Base-by-base conservation (phyloP, 1,140 invertebrate species). In the Musca domestica region DNA sequence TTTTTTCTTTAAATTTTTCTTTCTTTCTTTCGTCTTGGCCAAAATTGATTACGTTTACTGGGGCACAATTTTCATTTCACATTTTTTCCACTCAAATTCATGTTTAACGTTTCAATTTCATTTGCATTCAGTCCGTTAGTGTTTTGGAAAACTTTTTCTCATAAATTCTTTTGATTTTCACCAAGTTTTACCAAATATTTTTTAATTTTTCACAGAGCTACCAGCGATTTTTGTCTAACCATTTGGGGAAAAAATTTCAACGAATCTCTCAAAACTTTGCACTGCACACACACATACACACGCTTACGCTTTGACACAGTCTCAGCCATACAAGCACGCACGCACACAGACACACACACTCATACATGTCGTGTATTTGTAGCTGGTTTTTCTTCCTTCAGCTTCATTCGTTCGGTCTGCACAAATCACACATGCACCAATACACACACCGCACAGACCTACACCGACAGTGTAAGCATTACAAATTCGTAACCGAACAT, bases 221-320 rank as follows among this genome's bases (percentile, higher is more conserved):
- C 34, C 64, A 67, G 47, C 70, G 70, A 69, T 67, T 71, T 71
- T 19, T 54, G 67, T 69, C 70, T 71, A 71, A 66, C 70, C 64
- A 67, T 71, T 71, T 56, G 67, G 67, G 65, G 64, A 67, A 69
- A 61, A 71, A 71, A 71, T 69, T 41, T 71, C 70, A 71, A 71
- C 70, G 67, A 71, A 71, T 67, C 70, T 67, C 67, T 41, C 34
- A 41, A 41, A 41, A 41, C 34, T 41, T 41, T 41, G 34, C 34
- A 41, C 34, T 41, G 34, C 34, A 41, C 34, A 41, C 34, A 2
- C 10, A 41, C 34, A 41, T 10, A 41, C 34, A 41, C 10, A 68
- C 52, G 52, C 69, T 52, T 70, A 27, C 61, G 65, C 66, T 67
- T 67, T 58, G 27, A 58, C 69, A 61, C 58, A 58, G 58, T 66